A percentile compares a stretch with the other conserved stretches of the same genome.
phyloP scores from a whole-genome alignment of 2,797 vertebrate species.

The Gallinago solitaria region DNA sequence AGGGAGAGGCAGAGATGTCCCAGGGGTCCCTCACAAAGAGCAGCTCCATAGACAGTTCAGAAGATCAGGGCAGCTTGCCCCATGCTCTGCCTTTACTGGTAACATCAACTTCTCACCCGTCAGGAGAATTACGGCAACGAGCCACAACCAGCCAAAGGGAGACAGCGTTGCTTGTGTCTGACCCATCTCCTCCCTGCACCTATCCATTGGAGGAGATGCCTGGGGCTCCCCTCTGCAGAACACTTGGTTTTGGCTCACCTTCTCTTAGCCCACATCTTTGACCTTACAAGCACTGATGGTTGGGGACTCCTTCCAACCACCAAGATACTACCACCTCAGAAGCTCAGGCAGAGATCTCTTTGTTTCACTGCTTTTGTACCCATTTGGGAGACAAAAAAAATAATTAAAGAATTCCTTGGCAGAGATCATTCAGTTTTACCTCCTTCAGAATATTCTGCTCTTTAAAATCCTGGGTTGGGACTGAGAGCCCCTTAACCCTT shows the following conservation, averaged over 20 bases:
- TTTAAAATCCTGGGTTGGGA: not conserved
- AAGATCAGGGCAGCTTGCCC: not conserved
- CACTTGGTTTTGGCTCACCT: not conserved
- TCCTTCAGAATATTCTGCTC: not conserved
- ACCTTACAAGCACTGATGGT: not conserved
- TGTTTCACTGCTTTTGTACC: not conserved
- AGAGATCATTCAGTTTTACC: not conserved
- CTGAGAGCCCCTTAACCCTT: not conserved
- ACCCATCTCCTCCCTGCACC: not conserved
- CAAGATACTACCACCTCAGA: not conserved
- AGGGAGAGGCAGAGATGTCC: not conserved
- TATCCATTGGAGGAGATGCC: not conserved
- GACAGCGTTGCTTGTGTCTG: not conserved
- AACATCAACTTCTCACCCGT: not conserved
- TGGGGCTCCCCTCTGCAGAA: not conserved
- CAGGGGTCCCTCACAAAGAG: not conserved
- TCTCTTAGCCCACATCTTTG: not conserved
- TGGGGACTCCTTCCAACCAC: not conserved
- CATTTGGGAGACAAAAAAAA: not conserved
- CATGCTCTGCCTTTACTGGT: not conserved
- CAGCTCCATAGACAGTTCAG: fast-evolving
- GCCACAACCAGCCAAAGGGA: not conserved
- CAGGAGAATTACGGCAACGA: not conserved
- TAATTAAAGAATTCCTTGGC: not conserved
- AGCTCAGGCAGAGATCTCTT: not conserved